These are phyloP conservation scores for Bacillus rossius DNA, from an alignment of 1,140 invertebrate genomes.

Conservation along the genomic window DNA sequence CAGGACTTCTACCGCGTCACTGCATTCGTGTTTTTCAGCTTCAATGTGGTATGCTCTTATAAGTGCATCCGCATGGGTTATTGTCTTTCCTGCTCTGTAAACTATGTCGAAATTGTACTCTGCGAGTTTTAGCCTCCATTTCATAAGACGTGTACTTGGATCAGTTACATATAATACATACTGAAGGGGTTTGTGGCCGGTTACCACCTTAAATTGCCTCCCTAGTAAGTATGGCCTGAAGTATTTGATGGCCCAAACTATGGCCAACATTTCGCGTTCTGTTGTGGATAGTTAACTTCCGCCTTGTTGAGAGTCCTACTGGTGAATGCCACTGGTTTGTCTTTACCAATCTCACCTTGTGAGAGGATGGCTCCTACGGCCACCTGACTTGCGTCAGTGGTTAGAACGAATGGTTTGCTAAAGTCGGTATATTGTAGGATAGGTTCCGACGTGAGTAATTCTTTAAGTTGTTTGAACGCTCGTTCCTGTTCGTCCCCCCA, in stretches of 20 bases:
- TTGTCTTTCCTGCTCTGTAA: constrained; percentile 39
- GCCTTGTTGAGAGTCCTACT: constrained; percentile 10
- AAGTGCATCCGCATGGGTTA: constrained; percentile 38
- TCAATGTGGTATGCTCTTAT: not conserved
- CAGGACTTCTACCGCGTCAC: not conserved
- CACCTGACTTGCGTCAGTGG: constrained; percentile 10
- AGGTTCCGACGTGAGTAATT: not conserved
- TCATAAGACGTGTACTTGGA: constrained; percentile 16
- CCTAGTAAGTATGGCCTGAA: too few species aligned
- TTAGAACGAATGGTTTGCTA: constrained; percentile 11
- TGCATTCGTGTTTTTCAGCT: not conserved
- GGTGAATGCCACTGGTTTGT: constrained; percentile 8
- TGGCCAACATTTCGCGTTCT: constrained; percentile 34
- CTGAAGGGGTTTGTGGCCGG: constrained; percentile 20
- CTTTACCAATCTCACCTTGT: constrained; percentile 4
- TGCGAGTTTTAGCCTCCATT: constrained; percentile 16
- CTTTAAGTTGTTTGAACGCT: constrained; percentile 5
- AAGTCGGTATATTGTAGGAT: constrained; percentile 14
- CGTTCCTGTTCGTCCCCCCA: constrained; percentile 2
- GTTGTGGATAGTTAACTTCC: constrained; percentile 29
- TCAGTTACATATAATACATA: constrained; percentile 20
- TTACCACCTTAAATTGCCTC: too few species aligned
- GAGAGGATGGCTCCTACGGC: constrained; percentile 9
- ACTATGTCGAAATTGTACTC: constrained; percentile 21
- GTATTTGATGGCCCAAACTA: constrained; percentile 21